These are phyloP conservation scores for Loripinus fragilis DNA, from an alignment of 2,888 invertebrate species.

Conservation along the genomic window DNA sequence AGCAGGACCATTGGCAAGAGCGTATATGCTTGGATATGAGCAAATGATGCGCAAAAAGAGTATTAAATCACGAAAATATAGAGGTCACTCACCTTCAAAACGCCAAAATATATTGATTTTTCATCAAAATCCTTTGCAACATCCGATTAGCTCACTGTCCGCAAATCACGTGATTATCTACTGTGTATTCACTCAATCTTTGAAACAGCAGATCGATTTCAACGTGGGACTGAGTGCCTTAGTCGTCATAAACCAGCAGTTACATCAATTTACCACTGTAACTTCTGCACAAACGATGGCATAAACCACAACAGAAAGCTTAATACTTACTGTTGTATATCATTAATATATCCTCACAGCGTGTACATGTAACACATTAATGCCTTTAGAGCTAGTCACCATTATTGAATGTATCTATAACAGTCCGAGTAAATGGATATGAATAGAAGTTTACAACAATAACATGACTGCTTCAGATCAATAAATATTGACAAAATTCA, in stretches of 20 bases:
- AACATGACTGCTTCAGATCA: not conserved
- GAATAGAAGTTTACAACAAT: not conserved
- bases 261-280: not conserved
- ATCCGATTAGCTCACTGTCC: too few species aligned
- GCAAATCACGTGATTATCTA: too few species aligned
- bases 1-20: too few species aligned
- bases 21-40: too few species aligned
- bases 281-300: not conserved
- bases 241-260: not conserved
- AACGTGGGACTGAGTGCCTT: not conserved
- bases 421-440: not conserved
- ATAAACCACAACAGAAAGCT: not conserved
- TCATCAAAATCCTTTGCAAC: too few species aligned
- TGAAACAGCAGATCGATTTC: too few species aligned
- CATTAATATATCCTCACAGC: not conserved
- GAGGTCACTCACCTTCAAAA: too few species aligned
- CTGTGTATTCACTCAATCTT: too few species aligned
- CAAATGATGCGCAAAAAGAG: too few species aligned
- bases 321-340: not conserved
- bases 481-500: constrained; percentile 12
- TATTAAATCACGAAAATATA: too few species aligned
- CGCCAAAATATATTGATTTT: too few species aligned
- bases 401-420: not conserved
- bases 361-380: not conserved
- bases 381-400: not conserved